Conservation (phyloP, 2,113 vertebrate genomes). For the Felis catus region F.catus_Fca126_mat1.0 CM031419.1:70466501-70467000, state of each 20-base stretch:
- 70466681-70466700: constrained; percentile 82
- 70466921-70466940: background rate
- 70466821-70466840: constrained; percentile 29
- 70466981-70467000: background rate
- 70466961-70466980: background rate
- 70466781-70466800: constrained; percentile 64
- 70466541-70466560: constrained; percentile 85
- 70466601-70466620: constrained; percentile 76
- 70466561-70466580: constrained; percentile 80
- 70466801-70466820: constrained; percentile 64
- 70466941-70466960: background rate
- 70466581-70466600: constrained; percentile 80
- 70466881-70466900: constrained; percentile 45
- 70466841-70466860: constrained; percentile 33
- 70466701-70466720: constrained; percentile 80
- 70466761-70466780: constrained; percentile 78
- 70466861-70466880: constrained; percentile 46
- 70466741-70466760: constrained; percentile 76
- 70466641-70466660: constrained; percentile 74
- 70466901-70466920: constrained; percentile 40
- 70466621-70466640: constrained; percentile 72
- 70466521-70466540: constrained; percentile 83
- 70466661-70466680: constrained; percentile 81
- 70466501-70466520: constrained; percentile 77
- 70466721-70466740: constrained; percentile 71